Evolutionary conservation across 2,888 invertebrate genomes (phyloP), one percentile per base, ranked within the genome.

Genomic region (Hedychridium roseum): DNA sequence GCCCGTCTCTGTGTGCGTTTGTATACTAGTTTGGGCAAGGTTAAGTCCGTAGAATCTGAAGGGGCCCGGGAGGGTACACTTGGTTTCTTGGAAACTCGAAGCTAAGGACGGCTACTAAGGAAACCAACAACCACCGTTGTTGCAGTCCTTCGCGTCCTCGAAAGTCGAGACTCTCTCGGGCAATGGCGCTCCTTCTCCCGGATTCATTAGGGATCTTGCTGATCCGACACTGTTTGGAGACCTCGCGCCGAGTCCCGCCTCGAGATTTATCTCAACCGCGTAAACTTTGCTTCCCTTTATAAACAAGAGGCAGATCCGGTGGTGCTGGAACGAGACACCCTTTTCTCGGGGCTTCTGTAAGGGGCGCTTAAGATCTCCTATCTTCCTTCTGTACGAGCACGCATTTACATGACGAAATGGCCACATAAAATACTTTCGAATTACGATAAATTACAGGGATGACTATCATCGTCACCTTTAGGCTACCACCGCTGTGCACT

Each of bases 141-240:
- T 58, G 60, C 57, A 53, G 45, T 49, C 49, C 57, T 52, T 37
- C 45, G 45, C 56, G 52, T 57, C 41, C 56, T 47, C 54, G 53
- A 65, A 64, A 68, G 55, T 54, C 57, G 55, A 44, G 52, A 44
- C 53, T 35, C 60, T 64, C 53, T 43, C 38, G 38, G 37, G 17
- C 23, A 23, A 31, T 43, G 50, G 59, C 67, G 62, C 62, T 65
- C 64, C 60, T 65, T 60, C 60, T 56, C 42, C 51, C 47, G 58
- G 70, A 73, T 73, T 73, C 73, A 73, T 73, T 73, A 73, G 70
- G 73, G 69, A 73, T 71, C 70, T 71, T 65, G 64, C 70, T 67
- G 70, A 71, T 71, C 71, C 70, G 68, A 68, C 60, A 52, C 55
- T 58, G 57, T 68, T 69, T 55, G 57, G 66, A 56, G 57, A 39